Evolutionary conservation across 2,113 vertebrate species (phyloP).

Genomic region (Spermophilus dauricus): DNA sequence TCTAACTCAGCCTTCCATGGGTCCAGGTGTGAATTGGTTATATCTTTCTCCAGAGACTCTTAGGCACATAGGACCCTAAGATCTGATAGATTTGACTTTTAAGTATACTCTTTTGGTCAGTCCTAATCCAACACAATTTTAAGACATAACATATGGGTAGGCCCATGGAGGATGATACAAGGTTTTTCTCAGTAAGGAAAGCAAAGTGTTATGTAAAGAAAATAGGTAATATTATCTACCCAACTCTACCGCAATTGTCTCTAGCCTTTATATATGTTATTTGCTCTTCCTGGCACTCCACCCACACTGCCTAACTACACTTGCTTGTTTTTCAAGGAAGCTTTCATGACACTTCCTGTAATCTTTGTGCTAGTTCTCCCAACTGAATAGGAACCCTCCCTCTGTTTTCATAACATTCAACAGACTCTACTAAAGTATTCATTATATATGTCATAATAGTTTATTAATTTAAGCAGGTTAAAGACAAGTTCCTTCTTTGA

Average conservation of each 20-base stretch:
- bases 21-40: neutral
- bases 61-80: neutral
- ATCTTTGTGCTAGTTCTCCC: neutral
- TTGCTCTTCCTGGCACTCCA: neutral
- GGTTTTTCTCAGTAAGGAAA: neutral
- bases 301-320: neutral
- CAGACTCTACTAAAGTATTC: neutral
- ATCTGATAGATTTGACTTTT: neutral
- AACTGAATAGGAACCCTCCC: neutral
- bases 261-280: neutral
- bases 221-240: neutral
- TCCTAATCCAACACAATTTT: neutral
- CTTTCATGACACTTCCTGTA: neutral
- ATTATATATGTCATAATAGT: neutral
- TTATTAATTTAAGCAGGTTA: neutral
- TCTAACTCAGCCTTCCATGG: neutral
- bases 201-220: neutral
- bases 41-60: neutral
- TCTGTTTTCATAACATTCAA: neutral
- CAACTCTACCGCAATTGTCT: neutral
- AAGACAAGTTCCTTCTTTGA: neutral
- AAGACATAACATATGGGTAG: neutral
- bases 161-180: neutral
- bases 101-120: neutral
- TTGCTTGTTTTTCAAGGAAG: slow-evolving; percentile 46